Evolutionary conservation across 2,888 invertebrate genomes (phyloP).

Genomic region (Agrilus mali): DNA sequence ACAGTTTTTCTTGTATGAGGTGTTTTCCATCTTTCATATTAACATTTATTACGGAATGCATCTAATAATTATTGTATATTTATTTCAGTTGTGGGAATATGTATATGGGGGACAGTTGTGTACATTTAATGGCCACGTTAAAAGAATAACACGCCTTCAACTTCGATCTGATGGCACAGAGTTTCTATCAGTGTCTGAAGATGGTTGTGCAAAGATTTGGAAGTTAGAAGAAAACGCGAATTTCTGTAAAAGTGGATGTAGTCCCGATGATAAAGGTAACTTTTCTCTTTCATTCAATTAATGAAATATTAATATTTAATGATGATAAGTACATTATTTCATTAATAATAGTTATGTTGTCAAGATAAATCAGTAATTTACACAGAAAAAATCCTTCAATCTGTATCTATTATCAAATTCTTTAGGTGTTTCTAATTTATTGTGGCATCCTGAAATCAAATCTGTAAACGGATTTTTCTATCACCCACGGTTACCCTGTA

Average conservation of each 20-base stretch:
- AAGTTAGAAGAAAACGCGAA: slow-evolving; percentile 29
- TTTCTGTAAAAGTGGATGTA: slow-evolving; percentile 11
- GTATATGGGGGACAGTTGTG: slow-evolving; percentile 40
- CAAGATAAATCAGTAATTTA: too few relatives aligned
- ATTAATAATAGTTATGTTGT: too few relatives aligned
- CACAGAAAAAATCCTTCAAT: too few relatives aligned
- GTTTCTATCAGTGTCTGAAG: slow-evolving; percentile 45
- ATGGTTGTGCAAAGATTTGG: slow-evolving; percentile 48
- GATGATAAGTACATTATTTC: too few relatives aligned
- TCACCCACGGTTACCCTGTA: too few relatives aligned
- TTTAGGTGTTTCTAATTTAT: too few relatives aligned
- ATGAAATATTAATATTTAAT: too few relatives aligned
- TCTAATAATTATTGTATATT: slow-evolving; percentile 9
- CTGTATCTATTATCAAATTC: too few relatives aligned
- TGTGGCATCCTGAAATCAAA: too few relatives aligned
- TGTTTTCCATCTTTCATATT: neutral
- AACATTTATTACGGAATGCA: too few relatives aligned
- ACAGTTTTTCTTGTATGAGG: neutral
- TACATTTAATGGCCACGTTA: slow-evolving; percentile 36
- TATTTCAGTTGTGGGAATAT: slow-evolving; percentile 45
- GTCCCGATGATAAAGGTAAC: slow-evolving; percentile 19
- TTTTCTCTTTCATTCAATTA: neutral
- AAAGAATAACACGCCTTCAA: slow-evolving; percentile 38
- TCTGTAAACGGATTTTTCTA: too few relatives aligned
- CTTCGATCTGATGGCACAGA: slow-evolving; percentile 40